Evolutionary conservation across 2,797 vertebrate species (phyloP).

Genomic region (Platalea minor): DNA sequence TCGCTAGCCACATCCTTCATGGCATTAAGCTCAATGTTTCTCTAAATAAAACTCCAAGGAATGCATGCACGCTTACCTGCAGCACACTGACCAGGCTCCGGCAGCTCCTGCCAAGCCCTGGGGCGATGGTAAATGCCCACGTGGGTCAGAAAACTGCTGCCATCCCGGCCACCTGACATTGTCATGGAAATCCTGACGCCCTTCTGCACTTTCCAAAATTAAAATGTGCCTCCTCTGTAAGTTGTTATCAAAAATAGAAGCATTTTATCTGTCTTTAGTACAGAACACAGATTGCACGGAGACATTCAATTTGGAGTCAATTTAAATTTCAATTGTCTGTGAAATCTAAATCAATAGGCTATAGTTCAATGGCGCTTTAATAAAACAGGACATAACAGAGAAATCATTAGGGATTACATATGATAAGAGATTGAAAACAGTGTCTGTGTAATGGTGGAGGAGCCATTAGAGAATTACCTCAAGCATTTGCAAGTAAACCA

Average conservation of each 20-base stretch:
- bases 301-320: constrained; percentile 82
- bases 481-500: constrained; percentile 71
- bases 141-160: neutral
- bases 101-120: rapidly evolving
- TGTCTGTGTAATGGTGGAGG: constrained; percentile 54
- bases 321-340: constrained; percentile 85
- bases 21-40: neutral
- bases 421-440: constrained; percentile 72
- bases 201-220: constrained; percentile 37
- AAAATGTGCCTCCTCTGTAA: constrained; percentile 64
- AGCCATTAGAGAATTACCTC: constrained; percentile 74
- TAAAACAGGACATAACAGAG: constrained; percentile 80
- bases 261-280: constrained; percentile 74
- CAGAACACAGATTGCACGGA: constrained; percentile 77
- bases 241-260: constrained; percentile 78
- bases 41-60: neutral
- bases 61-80: rapidly evolving
- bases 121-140: rapidly evolving
- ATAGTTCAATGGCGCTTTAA: constrained; percentile 81
- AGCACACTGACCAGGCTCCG: rapidly evolving
- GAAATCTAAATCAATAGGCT: constrained; percentile 84
- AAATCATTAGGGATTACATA: constrained; percentile 78
- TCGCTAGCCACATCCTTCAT: neutral
- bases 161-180: neutral
- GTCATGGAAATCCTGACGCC: constrained; percentile 42